Conservation (phyloP, 2,888 invertebrate genomes). For the Acheta domesticus region DNA sequence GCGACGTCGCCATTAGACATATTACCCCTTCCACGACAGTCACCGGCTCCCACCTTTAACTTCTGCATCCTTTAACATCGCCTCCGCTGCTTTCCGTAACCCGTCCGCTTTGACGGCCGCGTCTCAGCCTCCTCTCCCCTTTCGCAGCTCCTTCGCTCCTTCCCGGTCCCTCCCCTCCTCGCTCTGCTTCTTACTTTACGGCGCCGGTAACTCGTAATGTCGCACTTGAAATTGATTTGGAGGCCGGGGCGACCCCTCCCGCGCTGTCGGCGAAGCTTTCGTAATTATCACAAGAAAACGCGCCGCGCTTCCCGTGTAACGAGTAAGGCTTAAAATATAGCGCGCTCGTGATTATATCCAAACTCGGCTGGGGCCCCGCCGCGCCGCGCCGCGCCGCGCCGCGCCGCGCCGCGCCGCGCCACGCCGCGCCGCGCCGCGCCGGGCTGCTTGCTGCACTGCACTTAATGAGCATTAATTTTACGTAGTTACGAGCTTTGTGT, state of each 20-base stretch:
- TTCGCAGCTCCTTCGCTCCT: too few species aligned
- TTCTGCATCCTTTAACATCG: too few species aligned
- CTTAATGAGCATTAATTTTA: constrained; percentile 18
- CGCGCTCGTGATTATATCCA: neutral
- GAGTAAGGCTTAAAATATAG: constrained; percentile 5
- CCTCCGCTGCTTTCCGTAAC: too few species aligned
- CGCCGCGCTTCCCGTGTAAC: neutral
- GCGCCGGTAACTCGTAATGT: constrained; percentile 7
- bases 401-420: too few species aligned
- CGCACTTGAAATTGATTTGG: constrained; percentile 6
- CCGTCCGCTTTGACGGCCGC: too few species aligned
- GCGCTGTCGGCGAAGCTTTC: neutral
- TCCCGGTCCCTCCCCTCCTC: neutral
- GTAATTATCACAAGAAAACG: neutral
- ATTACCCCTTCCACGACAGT: too few species aligned
- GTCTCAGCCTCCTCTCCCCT: too few species aligned
- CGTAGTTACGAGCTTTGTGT: neutral
- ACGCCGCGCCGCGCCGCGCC: neutral
- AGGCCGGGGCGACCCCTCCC: neutral
- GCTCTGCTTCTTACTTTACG: neutral
- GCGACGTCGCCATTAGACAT: too few species aligned
- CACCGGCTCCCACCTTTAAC: too few species aligned
- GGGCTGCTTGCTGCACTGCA: neutral
- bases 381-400: too few species aligned
- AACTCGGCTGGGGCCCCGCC: neutral